phyloP scores from a whole-genome alignment of 2,888 invertebrate species.

The Melanchra persicariae region DNA sequence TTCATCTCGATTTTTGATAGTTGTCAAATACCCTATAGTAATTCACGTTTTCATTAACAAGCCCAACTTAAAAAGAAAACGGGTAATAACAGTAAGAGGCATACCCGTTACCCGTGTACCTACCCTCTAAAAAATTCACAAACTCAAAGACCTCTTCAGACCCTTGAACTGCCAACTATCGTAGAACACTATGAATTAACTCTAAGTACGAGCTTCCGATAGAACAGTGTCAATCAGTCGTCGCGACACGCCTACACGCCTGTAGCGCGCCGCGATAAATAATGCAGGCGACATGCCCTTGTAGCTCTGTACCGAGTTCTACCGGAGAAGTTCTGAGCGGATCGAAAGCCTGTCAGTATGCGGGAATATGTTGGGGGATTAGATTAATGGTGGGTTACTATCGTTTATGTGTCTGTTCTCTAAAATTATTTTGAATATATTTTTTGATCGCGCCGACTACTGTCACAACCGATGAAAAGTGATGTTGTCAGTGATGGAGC shows the following conservation, averaged over 20 bases:
- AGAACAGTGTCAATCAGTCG: constrained; percentile 51
- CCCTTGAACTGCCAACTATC: constrained; percentile 22
- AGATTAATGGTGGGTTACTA: not conserved
- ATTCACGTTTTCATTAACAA: too few relatives aligned
- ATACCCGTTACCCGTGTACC: not conserved
- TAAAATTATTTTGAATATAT: too few relatives aligned
- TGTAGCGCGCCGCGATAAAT: constrained; percentile 43
- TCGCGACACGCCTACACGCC: constrained; percentile 40
- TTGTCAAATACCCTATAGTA: too few relatives aligned
- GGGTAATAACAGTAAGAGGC: too few relatives aligned
- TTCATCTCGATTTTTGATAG: too few relatives aligned
- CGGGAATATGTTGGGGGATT: constrained; percentile 10
- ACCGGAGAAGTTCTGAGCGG: constrained; percentile 18
- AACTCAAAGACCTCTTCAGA: not conserved
- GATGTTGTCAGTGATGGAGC: too few relatives aligned
- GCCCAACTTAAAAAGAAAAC: too few relatives aligned
- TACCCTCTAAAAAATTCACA: not conserved
- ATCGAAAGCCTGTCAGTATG: constrained; percentile 1
- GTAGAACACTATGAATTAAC: constrained; percentile 37
- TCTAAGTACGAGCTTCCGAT: constrained; percentile 25
- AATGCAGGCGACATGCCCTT: constrained; percentile 47
- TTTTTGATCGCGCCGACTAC: too few relatives aligned
- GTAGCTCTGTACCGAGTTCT: constrained; percentile 25
- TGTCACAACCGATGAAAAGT: too few relatives aligned
- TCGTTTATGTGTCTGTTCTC: too few relatives aligned